Conservation (phyloP, 1,140 invertebrate genomes). For the Brachionus sp. region DNA sequence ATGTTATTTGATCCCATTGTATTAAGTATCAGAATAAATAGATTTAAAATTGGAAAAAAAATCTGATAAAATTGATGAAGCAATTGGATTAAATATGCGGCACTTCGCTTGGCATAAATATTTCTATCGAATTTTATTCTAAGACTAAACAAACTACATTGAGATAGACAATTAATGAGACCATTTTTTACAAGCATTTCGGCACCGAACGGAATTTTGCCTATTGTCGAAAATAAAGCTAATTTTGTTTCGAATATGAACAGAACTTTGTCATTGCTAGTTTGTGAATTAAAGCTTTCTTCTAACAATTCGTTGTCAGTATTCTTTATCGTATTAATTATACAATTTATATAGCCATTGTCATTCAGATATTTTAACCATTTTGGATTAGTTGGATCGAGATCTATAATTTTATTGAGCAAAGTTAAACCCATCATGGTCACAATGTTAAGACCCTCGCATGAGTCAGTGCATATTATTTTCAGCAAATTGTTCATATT, state of each 20-base stretch:
- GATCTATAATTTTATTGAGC: conserved; percentile 12
- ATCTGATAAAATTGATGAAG: conserved; percentile 28
- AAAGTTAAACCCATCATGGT: conserved; percentile 42
- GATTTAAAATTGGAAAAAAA: conserved; percentile 36
- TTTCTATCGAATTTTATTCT: conserved; percentile 34
- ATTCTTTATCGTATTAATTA: conserved; percentile 21
- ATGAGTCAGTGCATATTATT: conserved; percentile 21
- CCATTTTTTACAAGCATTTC: conserved; percentile 34
- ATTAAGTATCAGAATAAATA: neutral
- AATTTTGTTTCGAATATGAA: conserved; percentile 37
- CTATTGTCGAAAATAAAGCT: conserved; percentile 6
- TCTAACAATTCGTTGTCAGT: conserved; percentile 9
- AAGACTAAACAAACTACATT: conserved; percentile 11
- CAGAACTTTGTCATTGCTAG: conserved; percentile 32
- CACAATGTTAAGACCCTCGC: conserved; percentile 35
- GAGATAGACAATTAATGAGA: neutral
- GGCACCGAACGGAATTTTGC: neutral
- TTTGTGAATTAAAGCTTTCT: conserved; percentile 9
- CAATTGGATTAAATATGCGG: neutral
- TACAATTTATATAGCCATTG: conserved; percentile 30
- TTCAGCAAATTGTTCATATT: conserved; percentile 25
- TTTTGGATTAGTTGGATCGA: neutral
- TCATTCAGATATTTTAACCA: conserved; percentile 31
- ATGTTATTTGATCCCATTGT: neutral
- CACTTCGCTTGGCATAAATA: neutral